phyloP scores from a whole-genome alignment of 1,140 invertebrate genomes.

The Planococcus citri region DNA sequence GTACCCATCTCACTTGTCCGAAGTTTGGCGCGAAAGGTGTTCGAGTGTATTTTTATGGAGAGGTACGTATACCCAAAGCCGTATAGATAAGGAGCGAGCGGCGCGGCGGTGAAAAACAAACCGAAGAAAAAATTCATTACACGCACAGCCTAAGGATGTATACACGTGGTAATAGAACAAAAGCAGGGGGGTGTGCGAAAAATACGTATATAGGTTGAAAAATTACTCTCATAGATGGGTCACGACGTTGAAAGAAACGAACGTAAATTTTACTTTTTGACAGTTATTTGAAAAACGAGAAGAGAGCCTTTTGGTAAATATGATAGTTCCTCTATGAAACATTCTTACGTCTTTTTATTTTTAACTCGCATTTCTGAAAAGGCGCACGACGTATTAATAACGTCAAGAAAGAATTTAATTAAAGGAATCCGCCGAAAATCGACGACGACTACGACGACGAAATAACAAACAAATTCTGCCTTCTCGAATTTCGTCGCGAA shows the following conservation, averaged over 20 bases:
- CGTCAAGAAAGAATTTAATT: slow-evolving; percentile 8
- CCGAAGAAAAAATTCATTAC: no score
- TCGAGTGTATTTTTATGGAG: no score
- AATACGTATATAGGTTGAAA: neutral
- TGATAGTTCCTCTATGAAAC: slow-evolving; percentile 3
- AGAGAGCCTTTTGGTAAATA: slow-evolving; percentile 3
- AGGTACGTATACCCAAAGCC: no score
- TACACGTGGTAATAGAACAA: no score
- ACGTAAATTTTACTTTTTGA: slow-evolving; percentile 8
- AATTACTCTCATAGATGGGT: neutral
- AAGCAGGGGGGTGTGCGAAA: no score
- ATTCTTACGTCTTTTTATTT: neutral
- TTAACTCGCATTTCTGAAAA: neutral
- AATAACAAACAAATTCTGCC: neutral
- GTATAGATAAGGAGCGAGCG: no score
- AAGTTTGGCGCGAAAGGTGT: no score
- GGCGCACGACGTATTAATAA: neutral
- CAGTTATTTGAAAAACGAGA: slow-evolving; percentile 3
- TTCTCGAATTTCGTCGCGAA: neutral
- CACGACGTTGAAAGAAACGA: slow-evolving; percentile 6
- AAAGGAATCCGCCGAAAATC: neutral
- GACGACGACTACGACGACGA: neutral
- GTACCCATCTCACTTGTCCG: no score
- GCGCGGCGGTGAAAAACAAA: no score
- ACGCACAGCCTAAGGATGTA: no score